Percentiles rank a stretch among this genome's conserved stretches.
These are phyloP conservation scores for Onychomys leucogaster DNA, from an alignment of 2,797 vertebrate species.

Conservation along the genomic window DNA sequence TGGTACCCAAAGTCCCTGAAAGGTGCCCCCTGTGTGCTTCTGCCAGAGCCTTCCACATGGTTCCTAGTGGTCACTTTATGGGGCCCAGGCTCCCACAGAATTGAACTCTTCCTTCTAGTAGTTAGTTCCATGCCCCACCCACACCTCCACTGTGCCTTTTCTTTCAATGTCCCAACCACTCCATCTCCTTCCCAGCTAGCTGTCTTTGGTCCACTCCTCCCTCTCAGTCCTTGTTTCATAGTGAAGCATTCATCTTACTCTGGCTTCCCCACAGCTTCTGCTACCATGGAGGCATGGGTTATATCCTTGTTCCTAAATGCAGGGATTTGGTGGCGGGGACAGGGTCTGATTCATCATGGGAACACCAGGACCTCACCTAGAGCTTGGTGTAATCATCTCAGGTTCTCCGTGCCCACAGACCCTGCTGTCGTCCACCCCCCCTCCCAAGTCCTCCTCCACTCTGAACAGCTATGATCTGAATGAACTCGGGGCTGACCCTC, in stretches of 20 bases:
- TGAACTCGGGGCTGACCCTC: background rate
- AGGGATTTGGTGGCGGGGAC: background rate
- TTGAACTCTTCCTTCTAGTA: background rate
- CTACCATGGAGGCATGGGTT: rapidly evolving
- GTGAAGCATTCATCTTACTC: background rate
- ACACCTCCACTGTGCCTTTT: background rate
- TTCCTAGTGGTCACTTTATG: background rate
- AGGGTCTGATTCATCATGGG: background rate
- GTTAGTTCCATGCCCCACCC: background rate
- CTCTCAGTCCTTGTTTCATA: background rate
- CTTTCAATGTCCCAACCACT: background rate
- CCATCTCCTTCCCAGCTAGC: background rate
- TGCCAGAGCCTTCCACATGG: background rate
- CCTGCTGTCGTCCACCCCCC: background rate
- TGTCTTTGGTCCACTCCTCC: background rate
- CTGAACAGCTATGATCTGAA: background rate
- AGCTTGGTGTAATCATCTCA: background rate
- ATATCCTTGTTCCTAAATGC: background rate
- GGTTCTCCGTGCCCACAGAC: rapidly evolving
- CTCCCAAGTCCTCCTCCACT: background rate
- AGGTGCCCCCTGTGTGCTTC: rapidly evolving
- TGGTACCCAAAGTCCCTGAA: background rate
- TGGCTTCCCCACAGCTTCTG: background rate
- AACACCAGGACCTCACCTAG: background rate
- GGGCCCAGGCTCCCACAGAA: background rate